Evolutionary conservation across 2,888 invertebrate species (phyloP), one percentile per base, ranked within the genome.

Genomic region (Phragmatobia fuliginosa): DNA sequence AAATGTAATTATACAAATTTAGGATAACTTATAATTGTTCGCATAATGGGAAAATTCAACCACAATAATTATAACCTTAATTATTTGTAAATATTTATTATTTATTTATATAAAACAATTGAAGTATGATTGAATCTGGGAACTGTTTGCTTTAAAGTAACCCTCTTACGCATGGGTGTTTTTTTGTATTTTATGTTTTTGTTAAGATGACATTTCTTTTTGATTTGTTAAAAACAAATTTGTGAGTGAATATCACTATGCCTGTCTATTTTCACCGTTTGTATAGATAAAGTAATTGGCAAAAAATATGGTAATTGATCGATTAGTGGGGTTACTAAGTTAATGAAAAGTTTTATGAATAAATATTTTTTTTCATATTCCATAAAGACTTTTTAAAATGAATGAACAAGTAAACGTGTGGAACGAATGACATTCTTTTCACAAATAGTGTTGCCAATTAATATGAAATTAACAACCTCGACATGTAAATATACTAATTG

Each of bases 401-500:
- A 28, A 56, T 28, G 56, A 52, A 25, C 25, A 11, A 56, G 16
- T 28, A 28, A 16, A 16, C 56, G 28, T 56, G 5, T 28, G 56
- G 28, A 52, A 58, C 67, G 32, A 71, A 79, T 68, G 41, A 71
- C 63, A 75, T 63, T 36, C 62, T 64, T 75, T 72, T 72, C 58
- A 72, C 62, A 78, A 80, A 78, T 72, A 32, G 28, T 62, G 10
- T 71, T 71, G 41, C 63, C 62, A 66, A 70, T 81, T 45, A 70
- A 70, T 70, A 63, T 60, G 58, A 64, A 72, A 76, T 76, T 72
- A 83, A 77, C 72, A 71, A 66, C 66, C 66, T 71, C 66, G 72
- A 76, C 79, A 79, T 76, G 71, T 82, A 80, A 67, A 83, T 78
- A 80, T 77, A 72, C 78, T 78, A 83, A 85, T 83, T 70, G 77